A percentile compares a stretch with the other conserved stretches of the same genome.
Evolutionary conservation across 35 echinoderm and acorn worm genomes (phyloP).

Genomic region (Stichopus chloronotus): DNA sequence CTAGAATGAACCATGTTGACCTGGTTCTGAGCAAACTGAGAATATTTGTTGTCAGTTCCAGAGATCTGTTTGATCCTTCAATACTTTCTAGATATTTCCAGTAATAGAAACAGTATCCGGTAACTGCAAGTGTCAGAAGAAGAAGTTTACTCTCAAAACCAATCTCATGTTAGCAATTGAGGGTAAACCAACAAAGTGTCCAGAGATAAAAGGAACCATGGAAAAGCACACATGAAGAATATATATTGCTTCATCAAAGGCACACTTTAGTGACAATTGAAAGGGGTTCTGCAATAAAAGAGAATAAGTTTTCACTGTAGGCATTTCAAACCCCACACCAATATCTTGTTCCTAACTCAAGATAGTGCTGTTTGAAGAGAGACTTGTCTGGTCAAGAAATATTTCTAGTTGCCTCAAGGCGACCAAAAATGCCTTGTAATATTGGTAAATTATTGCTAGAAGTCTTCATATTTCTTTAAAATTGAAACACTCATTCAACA

Average conservation of each 20-base stretch:
- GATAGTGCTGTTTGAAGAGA: too few species aligned
- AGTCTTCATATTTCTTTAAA: too few species aligned
- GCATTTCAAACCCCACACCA: too few species aligned
- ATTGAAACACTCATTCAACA: too few species aligned
- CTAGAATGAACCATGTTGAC: slow-evolving; percentile 81
- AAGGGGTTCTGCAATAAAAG: too few species aligned
- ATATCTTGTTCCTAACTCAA: too few species aligned
- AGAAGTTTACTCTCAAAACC: neutral
- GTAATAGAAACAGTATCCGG: slow-evolving; percentile 76
- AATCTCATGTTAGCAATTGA: neutral
- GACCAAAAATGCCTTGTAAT: too few species aligned
- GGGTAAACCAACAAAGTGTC: neutral
- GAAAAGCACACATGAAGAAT: neutral
- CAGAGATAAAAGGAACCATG: neutral
- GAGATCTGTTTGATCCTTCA: slow-evolving; percentile 39
- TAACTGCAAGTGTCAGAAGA: slow-evolving; percentile 45
- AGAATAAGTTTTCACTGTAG: too few species aligned
- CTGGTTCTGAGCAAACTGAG: slow-evolving; percentile 62
- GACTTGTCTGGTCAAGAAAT: too few species aligned
- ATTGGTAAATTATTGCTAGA: too few species aligned
- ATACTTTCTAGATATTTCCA: slow-evolving; percentile 72
- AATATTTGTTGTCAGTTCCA: slow-evolving; percentile 62
- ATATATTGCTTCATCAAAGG: neutral
- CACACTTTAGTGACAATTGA: too few species aligned
- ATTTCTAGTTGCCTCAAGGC: too few species aligned